A percentile compares a stretch with the other conserved stretches of the same genome.
phyloP scores from a whole-genome alignment of 2,888 invertebrate species.

The Candidula unifasciata region DNA sequence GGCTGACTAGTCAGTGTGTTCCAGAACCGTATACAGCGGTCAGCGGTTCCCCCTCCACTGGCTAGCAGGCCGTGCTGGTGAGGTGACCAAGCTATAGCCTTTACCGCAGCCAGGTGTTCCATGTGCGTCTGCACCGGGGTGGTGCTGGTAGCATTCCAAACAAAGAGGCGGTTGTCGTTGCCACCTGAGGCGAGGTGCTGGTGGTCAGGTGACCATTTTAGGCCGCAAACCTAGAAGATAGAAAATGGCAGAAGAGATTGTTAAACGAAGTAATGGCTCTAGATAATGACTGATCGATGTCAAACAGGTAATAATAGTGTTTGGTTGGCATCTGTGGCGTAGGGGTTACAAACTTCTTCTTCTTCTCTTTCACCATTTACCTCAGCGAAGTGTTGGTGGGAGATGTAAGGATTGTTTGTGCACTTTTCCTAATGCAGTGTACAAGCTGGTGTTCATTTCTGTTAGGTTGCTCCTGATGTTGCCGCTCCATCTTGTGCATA shows the following conservation, averaged over 20 bases:
- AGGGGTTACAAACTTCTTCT: no score
- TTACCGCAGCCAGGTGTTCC: conserved; percentile 93
- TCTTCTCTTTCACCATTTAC: no score
- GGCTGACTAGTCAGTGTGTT: conserved; percentile 98
- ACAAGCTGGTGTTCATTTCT: no score
- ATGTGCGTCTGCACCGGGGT: conserved; percentile 95
- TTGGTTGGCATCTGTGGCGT: no score
- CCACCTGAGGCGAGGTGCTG: conserved; percentile 98
- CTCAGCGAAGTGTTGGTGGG: no score
- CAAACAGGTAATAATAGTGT: no score
- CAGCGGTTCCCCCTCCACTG: conserved; percentile 99
- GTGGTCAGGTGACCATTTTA: conserved; percentile 99
- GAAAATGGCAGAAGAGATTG: background rate
- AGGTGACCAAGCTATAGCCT: conserved; percentile 99
- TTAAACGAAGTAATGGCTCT: no score
- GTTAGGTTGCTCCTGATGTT: no score
- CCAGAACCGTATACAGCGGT: conserved; percentile 97
- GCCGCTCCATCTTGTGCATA: no score
- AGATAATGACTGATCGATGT: no score
- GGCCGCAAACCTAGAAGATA: conserved; percentile 85
- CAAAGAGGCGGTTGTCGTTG: conserved; percentile 96
- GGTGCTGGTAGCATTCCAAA: conserved; percentile 86
- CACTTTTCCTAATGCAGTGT: no score
- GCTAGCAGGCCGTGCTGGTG: conserved; percentile 98
- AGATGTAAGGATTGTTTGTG: no score